Evolutionary conservation across 2,888 invertebrate species (phyloP).

Genomic region (Buathra laborator): DNA sequence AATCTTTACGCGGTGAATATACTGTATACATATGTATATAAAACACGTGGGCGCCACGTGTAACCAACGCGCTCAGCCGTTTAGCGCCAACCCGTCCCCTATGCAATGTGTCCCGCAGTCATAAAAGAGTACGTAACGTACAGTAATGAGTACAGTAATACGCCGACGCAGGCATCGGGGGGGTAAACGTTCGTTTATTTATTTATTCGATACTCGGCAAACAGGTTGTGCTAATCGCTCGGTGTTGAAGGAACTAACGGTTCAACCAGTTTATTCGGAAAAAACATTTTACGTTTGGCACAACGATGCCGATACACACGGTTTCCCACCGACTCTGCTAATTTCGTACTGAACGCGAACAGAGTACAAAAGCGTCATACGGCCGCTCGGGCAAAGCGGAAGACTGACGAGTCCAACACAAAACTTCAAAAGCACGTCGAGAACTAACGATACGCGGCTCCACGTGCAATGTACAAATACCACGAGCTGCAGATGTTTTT

Average conservation of each 20-base stretch:
- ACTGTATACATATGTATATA: neutral
- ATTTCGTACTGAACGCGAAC: constrained; percentile 41
- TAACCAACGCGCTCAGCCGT: constrained; percentile 38
- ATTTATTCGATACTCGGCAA: constrained; percentile 63
- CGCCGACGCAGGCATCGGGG: constrained; percentile 26
- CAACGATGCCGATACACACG: constrained; percentile 25
- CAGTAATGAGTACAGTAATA: constrained; percentile 5
- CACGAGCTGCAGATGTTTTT: neutral
- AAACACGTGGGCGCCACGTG: constrained; percentile 61
- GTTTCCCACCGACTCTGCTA: constrained; percentile 40
- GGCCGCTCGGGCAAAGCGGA: constrained; percentile 26
- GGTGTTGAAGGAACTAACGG: constrained; percentile 28
- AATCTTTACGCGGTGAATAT: constrained; percentile 20
- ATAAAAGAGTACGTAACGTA: constrained; percentile 43
- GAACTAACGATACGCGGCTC: constrained; percentile 30
- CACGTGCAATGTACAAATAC: constrained; percentile 28
- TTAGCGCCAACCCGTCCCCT: constrained; percentile 13
- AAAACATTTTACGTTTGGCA: constrained; percentile 27
- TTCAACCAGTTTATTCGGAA: constrained; percentile 28
- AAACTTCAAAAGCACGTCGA: constrained; percentile 44
- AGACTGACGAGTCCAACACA: constrained; percentile 16
- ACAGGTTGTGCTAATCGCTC: constrained; percentile 61
- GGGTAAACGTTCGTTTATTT: constrained; percentile 61
- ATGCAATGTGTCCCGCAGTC: constrained; percentile 7
- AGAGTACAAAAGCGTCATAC: constrained; percentile 33